Evolutionary conservation across 2,888 invertebrate genomes (phyloP).

Genomic region (Auanema freiburgensis): DNA sequence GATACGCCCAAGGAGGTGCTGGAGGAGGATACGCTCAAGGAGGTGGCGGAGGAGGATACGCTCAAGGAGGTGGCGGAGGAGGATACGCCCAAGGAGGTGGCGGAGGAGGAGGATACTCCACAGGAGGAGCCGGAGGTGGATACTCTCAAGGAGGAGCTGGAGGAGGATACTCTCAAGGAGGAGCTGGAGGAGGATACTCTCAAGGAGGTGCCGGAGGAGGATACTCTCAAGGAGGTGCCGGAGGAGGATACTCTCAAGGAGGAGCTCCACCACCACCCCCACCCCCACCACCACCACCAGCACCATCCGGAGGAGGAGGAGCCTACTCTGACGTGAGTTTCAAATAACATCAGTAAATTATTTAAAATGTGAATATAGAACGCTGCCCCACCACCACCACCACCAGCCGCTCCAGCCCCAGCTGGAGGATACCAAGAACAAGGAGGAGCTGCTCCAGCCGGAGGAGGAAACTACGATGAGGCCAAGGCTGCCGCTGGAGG

Average conservation of each 20-base stretch:
- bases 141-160: background rate
- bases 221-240: background rate
- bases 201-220: background rate
- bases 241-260: background rate
- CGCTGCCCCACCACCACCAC: slow-evolving; percentile 7
- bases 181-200: background rate
- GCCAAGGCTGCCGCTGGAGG: slow-evolving; percentile 27
- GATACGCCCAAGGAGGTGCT: slow-evolving; percentile 6
- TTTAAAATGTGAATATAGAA: background rate
- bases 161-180: background rate
- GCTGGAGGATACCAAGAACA: slow-evolving; percentile 1
- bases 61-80: slow-evolving; percentile 14
- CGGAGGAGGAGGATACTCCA: background rate
- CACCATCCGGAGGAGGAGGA: slow-evolving; percentile 7
- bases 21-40: slow-evolving; percentile 4
- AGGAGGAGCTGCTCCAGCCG: slow-evolving; percentile 3
- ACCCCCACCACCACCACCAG: slow-evolving; percentile 12
- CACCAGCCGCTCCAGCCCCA: slow-evolving; percentile 5
- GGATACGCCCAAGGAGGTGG: slow-evolving; percentile 13
- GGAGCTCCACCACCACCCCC: slow-evolving; percentile 12
- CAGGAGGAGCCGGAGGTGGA: background rate
- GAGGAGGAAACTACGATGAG: slow-evolving; percentile 41
- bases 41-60: slow-evolving; percentile 4
- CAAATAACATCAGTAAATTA: background rate
- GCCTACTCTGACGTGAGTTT: slow-evolving; percentile 1